Evolutionary conservation across 2,797 vertebrate genomes (phyloP).

Genomic region (Hydrolagus colliei): DNA sequence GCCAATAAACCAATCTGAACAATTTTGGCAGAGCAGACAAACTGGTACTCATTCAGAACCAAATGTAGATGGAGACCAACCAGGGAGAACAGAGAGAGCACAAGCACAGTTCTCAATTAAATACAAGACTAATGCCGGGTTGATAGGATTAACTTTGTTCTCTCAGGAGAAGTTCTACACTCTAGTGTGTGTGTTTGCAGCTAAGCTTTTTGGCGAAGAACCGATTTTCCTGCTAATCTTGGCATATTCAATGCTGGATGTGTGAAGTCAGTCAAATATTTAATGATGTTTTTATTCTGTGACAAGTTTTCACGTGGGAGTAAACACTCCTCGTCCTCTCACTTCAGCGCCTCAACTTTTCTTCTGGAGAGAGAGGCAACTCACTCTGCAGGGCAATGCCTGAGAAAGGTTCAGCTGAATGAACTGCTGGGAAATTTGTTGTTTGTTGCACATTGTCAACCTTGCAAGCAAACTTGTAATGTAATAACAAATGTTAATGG

Average conservation of each 20-base stretch:
- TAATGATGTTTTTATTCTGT: too few species aligned
- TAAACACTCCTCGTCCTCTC: too few species aligned
- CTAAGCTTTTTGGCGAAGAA: background rate
- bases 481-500: too few species aligned
- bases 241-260: background rate
- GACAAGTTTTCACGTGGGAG: too few species aligned
- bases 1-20: background rate
- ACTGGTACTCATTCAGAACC: background rate
- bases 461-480: too few species aligned
- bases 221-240: background rate
- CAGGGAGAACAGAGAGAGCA: background rate
- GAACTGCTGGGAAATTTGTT: too few species aligned
- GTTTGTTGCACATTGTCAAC: too few species aligned
- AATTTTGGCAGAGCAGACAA: background rate
- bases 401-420: too few species aligned
- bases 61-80: background rate
- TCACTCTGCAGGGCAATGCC: too few species aligned
- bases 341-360: too few species aligned
- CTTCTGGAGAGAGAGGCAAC: too few species aligned
- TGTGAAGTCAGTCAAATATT: background rate
- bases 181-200: background rate
- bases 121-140: background rate
- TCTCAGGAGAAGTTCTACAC: background rate
- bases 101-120: background rate
- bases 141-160: conserved; percentile 10